Percentiles rank a stretch among this genome's conserved stretches.
These are phyloP conservation scores for Craniophora ligustri DNA, from an alignment of 2,888 invertebrate species.

Conservation along the genomic window DNA sequence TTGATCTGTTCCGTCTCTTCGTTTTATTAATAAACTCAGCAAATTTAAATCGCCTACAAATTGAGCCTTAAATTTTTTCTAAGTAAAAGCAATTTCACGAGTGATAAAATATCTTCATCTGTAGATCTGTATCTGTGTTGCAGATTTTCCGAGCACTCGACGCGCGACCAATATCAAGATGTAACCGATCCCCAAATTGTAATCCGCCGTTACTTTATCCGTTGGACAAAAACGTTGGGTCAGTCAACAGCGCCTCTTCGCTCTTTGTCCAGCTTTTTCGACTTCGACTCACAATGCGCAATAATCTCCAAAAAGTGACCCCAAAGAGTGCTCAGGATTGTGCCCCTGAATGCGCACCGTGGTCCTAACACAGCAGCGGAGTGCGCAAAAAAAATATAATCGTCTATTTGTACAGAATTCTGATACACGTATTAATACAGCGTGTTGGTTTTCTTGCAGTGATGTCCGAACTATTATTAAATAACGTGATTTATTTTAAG, in stretches of 20 bases:
- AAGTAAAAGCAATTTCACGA: constrained; percentile 74
- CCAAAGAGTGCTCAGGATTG: constrained; percentile 82
- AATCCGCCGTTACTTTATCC: constrained; percentile 67
- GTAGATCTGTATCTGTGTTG: constrained; percentile 65
- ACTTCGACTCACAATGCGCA: constrained; percentile 77
- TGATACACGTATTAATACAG: constrained; percentile 66
- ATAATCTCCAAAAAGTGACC: constrained; percentile 88
- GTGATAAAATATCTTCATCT: constrained; percentile 59
- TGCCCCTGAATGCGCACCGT: constrained; percentile 68
- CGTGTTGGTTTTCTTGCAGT: constrained; percentile 49
- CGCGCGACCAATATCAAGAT: constrained; percentile 55
- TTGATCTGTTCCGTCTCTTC: background rate
- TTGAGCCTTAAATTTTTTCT: constrained; percentile 44
- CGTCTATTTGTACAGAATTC: constrained; percentile 72
- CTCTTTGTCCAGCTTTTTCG: constrained; percentile 79
- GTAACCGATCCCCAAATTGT: constrained; percentile 68
- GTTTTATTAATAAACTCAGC: constrained; percentile 20
- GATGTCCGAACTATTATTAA: background rate
- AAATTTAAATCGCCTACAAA: constrained; percentile 32
- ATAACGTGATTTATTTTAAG: background rate
- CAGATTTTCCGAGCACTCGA: constrained; percentile 57
- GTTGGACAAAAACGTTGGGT: constrained; percentile 73
- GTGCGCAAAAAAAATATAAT: constrained; percentile 74
- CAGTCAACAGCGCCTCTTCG: constrained; percentile 79
- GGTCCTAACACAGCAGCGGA: constrained; percentile 66